These are phyloP conservation scores for Oryctes rhinoceros DNA, from an alignment of 1,140 invertebrate genomes.

Conservation along the genomic window DNA sequence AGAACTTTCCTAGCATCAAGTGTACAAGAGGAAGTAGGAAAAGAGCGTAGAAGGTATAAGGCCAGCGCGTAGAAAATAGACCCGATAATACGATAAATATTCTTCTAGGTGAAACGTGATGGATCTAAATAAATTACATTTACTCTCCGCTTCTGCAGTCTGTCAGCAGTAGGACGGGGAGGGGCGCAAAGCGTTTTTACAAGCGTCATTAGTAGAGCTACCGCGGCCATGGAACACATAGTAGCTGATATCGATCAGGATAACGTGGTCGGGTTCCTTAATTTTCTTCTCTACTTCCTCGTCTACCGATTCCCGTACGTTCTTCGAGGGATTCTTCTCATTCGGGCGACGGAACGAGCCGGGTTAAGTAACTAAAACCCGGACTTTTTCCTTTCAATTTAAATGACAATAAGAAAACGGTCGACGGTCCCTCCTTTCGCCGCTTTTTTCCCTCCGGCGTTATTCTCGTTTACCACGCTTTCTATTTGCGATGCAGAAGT, in stretches of 20 bases:
- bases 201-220: conserved; percentile 13
- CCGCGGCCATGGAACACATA: conserved; percentile 10
- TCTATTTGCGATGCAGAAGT: neutral
- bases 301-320: neutral
- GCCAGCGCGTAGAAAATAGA: conserved; percentile 6
- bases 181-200: neutral
- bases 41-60: neutral
- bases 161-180: neutral
- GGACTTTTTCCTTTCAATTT: conserved; percentile 23
- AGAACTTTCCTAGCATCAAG: too few species aligned
- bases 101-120: neutral
- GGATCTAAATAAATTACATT: conserved; percentile 30
- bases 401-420: conserved; percentile 25
- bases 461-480: neutral
- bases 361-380: conserved; percentile 20
- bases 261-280: conserved; percentile 30
- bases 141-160: conserved; percentile 1
- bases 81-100: conserved; percentile 5
- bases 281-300: conserved; percentile 12
- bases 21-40: too few species aligned
- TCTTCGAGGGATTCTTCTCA: neutral
- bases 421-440: neutral
- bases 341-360: neutral
- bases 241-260: conserved; percentile 29
- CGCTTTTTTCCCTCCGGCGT: neutral